Conservation (phyloP, 2,797 vertebrate species). For the Phaenicophaeus curvirostris region DNA sequence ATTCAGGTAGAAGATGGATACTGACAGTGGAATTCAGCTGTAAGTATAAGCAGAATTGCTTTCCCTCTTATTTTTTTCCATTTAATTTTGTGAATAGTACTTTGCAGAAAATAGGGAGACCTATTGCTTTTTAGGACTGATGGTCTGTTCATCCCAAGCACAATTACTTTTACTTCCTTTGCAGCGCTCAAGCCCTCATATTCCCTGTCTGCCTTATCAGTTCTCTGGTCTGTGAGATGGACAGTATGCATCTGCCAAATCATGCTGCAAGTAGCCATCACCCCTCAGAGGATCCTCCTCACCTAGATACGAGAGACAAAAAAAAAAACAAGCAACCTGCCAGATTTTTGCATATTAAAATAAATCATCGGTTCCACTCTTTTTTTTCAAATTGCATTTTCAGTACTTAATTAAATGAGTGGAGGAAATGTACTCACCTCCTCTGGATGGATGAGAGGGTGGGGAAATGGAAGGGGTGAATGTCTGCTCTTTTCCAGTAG, state of each 20-base stretch:
- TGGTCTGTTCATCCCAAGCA: neutral
- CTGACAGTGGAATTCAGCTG: neutral
- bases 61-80: neutral
- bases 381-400: slow-evolving; percentile 26
- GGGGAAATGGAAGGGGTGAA: neutral
- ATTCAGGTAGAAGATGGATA: neutral
- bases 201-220: neutral
- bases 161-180: neutral
- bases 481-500: slow-evolving; percentile 8
- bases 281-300: neutral
- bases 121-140: neutral
- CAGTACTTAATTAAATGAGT: slow-evolving; percentile 23
- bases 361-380: neutral
- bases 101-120: neutral
- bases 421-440: slow-evolving; percentile 33
- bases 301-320: neutral
- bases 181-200: neutral
- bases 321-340: neutral
- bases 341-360: neutral
- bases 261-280: neutral
- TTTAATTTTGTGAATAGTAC: neutral
- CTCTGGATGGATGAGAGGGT: neutral
- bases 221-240: neutral
- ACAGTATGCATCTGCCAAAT: neutral
- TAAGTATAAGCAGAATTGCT: neutral